phyloP scores from a whole-genome alignment of 2,113 vertebrate genomes.

The Grammomys surdaster region DNA sequence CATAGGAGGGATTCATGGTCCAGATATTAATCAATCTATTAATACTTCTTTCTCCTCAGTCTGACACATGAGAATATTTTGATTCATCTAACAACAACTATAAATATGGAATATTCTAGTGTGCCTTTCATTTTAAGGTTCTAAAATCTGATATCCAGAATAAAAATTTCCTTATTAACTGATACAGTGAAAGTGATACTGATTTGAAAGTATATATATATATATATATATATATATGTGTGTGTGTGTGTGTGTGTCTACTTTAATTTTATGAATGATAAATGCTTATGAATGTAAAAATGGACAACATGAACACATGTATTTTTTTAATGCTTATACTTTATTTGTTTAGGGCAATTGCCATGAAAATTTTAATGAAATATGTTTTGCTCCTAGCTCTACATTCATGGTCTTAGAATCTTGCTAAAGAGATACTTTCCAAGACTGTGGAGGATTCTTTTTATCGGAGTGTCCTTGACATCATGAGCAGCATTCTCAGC shows the following conservation, averaged over 20 bases:
- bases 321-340: neutral
- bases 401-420: neutral
- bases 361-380: neutral
- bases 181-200: neutral
- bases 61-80: neutral
- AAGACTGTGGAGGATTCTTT: neutral
- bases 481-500: neutral
- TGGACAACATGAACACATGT: neutral
- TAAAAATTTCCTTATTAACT: neutral
- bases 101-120: neutral
- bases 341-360: neutral
- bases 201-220: neutral
- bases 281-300: neutral
- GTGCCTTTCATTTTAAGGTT: neutral
- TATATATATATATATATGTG: too few relatives aligned
- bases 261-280: neutral
- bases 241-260: neutral
- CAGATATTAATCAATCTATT: neutral
- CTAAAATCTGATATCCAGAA: neutral
- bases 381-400: neutral
- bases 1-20: neutral
- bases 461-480: neutral
- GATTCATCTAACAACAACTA: neutral
- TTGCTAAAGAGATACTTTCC: neutral
- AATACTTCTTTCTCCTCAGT: neutral